Conservation (phyloP, 2,113 vertebrate species). For the Fulica atra region DNA sequence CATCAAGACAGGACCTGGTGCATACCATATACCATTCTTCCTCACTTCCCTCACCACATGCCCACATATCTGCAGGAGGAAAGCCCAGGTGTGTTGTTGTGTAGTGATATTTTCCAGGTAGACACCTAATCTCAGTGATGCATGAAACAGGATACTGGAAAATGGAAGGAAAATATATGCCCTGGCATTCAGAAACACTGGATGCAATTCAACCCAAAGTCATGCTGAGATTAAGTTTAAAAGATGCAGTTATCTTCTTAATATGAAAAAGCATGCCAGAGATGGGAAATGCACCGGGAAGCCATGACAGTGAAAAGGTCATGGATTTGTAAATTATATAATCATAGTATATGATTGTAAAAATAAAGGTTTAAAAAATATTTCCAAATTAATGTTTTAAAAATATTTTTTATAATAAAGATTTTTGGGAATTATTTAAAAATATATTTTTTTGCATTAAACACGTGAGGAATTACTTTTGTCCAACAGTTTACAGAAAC, state of each 20-base stretch:
- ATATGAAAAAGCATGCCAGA: not conserved
- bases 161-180: not conserved
- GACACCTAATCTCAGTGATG: not conserved
- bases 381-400: too few relatives aligned
- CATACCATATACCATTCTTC: not conserved
- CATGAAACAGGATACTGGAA: not conserved
- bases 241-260: not conserved
- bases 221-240: not conserved
- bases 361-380: too few relatives aligned
- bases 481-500: not conserved
- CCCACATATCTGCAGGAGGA: conserved; percentile 27
- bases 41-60: conserved; percentile 29
- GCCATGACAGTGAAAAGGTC: not conserved
- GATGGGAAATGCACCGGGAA: not conserved
- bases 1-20: conserved; percentile 2
- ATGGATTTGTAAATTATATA: not conserved
- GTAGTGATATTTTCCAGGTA: conserved; percentile 4
- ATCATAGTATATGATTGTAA: not conserved
- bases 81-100: conserved; percentile 50
- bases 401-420: too few relatives aligned
- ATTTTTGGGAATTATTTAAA: not conserved
- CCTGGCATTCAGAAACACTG: not conserved
- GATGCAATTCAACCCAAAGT: not conserved
- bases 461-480: not conserved
- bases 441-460: not conserved